Conservation (phyloP, 2,113 vertebrate genomes). For the Passer montanus region DNA sequence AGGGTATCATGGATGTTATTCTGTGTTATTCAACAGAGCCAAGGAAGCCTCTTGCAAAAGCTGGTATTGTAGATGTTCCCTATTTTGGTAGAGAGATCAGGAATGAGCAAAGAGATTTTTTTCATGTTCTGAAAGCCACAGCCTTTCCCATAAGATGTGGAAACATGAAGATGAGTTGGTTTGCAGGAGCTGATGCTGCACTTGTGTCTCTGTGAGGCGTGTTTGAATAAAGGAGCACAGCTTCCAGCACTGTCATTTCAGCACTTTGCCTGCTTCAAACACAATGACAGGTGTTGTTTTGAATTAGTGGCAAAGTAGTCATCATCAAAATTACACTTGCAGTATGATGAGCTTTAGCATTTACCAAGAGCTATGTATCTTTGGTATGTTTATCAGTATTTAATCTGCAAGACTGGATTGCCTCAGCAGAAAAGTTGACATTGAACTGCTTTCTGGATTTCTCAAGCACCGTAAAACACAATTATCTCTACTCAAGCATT, state of each 20-base stretch:
- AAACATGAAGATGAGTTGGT: rapidly evolving
- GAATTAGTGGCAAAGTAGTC: conserved; percentile 15
- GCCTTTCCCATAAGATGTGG: not conserved
- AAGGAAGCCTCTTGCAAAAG: not conserved
- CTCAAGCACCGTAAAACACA: not conserved
- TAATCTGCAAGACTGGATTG: not conserved
- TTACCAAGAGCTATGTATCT: not conserved
- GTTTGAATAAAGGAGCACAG: not conserved
- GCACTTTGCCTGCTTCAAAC: conserved; percentile 18
- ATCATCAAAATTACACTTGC: not conserved
- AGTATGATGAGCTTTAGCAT: not conserved
- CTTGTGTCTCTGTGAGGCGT: rapidly evolving
- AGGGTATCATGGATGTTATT: not conserved
- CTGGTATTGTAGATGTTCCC: not conserved
- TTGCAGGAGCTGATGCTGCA: not conserved
- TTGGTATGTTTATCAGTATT: not conserved
- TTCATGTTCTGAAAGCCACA: not conserved
- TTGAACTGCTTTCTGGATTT: conserved; percentile 16
- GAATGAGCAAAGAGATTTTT: not conserved
- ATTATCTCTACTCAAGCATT: not conserved
- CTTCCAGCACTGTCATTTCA: not conserved
- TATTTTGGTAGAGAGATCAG: not conserved
- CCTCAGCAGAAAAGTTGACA: not conserved
- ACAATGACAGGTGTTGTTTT: conserved; percentile 26
- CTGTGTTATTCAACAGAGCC: not conserved